Base-by-base conservation (phyloP, 1,140 invertebrate species). In the Drosophila kikkawai region DNA sequence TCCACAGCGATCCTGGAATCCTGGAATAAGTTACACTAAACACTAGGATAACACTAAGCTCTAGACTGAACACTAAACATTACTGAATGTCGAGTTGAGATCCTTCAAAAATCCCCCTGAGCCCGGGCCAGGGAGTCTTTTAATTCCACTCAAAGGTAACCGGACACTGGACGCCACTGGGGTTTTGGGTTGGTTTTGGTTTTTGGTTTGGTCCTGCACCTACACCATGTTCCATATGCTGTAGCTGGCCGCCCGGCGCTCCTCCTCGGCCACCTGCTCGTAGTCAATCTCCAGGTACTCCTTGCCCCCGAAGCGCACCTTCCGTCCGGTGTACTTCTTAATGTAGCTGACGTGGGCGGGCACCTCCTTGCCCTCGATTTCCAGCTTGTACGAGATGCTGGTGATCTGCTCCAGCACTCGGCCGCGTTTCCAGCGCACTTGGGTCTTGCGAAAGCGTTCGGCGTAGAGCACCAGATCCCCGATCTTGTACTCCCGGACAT, bases 171-270 rank as follows among this genome's bases (percentile, higher is more conserved):
- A 42, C 48, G 50, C 65, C 67, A 70, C 64, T 67, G 48, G 48
- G 56, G 45, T 55, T 44, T 29, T 6, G 26, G 26, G 26, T 29
- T 29, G 26, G 0, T 29, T 1, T 29, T 29, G 26, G 26, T 6
- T 29, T 29, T 29, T 29, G 26, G 26, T 3, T 8, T 19, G 17
- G 4, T 37, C 37, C 56, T 69, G n/a, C 48, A 34, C 45, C 65
- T 76, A 91, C 61, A 92, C 91, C 82, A 92, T 91, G 75, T 92
- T 92, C 91, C 91, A 92, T 86, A 92, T 92, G 80, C 91, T 92
- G 57, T 92, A 92, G 55, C 80, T 84, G 58, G 86, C 91, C 51
- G 88, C 85, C 29, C 78, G 78, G 57, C 84, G 78, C 77, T 92
- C 91, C 63, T 92, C 87, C 68, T 92, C 87, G 26, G 79, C 91